Evolutionary conservation across 2,113 vertebrate genomes (phyloP), one percentile per base, ranked within the genome.

Genomic region (Dasypus novemcinctus): DNA sequence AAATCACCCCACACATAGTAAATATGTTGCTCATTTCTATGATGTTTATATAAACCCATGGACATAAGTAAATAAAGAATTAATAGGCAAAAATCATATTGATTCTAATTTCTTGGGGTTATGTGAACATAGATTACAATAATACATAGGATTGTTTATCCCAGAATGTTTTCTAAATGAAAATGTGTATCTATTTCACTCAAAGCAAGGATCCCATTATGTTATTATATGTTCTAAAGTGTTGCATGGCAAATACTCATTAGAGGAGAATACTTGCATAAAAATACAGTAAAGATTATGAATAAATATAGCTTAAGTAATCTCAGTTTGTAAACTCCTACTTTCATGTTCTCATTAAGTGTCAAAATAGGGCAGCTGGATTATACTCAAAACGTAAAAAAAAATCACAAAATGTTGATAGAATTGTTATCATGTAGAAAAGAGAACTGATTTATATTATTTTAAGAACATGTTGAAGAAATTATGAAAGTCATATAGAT

Each of bases 241-340:
- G 14, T 25, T 57, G 57, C 29, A 74, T 33, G 13, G 3, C 71
- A 5, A 15, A 71, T 75, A 91, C 71, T 71, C 10, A 83, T 79
- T 94, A 63, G 31, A 79, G 95, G 52, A 29, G 95, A 43, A 38
- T 71, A 61, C 66, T 95, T 84, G 49, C 7, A 33, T 33, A 89
- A 82, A 82, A 59, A 86, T 68, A 83, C 36, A 43, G 38, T 74
- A 27, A 20, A 43, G 4, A 83, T 80, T 82, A 83, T 38, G 12
- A 78, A 91, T 79, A 90, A 86, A 69, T 61, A 75, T 66, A 20
- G 63, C 18, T 54, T 71, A 74, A 63, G 12, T 33, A 78, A 59
- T 74, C 18, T 85, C 68, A 61, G 7, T 59, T 64, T 64, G 59
- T 54, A 79, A 0, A 71, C 9, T 43, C 71, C 1, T 87, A 72